Conservation (phyloP, 2,797 vertebrate species). For the Lepilemur septentrionalis region DNA sequence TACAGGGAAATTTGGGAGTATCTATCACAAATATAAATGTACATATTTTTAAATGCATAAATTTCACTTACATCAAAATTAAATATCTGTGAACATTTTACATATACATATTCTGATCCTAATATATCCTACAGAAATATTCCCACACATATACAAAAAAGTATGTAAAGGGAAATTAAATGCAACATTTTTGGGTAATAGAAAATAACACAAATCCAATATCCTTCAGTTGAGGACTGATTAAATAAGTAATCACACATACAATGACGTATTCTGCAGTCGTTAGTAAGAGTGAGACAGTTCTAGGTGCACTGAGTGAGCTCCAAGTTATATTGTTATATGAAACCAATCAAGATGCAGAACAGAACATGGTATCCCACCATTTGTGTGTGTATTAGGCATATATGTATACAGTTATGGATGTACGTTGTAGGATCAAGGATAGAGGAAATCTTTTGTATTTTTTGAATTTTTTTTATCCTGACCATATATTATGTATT, state of each 20-base stretch:
- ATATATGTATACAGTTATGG: background rate
- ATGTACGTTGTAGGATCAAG: background rate
- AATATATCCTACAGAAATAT: background rate
- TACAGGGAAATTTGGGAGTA: background rate
- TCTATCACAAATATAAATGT: background rate
- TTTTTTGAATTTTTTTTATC: background rate
- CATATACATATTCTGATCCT: background rate
- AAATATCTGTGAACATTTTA: constrained; percentile 18
- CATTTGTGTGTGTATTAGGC: background rate
- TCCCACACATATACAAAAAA: background rate
- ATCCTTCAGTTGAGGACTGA: background rate
- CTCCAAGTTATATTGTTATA: background rate
- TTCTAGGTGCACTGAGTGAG: background rate
- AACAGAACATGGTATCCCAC: background rate
- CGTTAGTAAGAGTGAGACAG: background rate
- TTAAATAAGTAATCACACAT: background rate
- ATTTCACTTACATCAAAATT: background rate
- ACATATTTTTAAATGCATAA: constrained; percentile 9
- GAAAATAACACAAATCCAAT: constrained; percentile 34
- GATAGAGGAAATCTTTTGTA: background rate
- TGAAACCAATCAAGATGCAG: background rate
- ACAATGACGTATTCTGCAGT: background rate
- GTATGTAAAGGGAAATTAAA: background rate
- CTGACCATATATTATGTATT: background rate
- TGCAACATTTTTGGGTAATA: background rate